phyloP scores from a whole-genome alignment of 2,888 invertebrate genomes.

The Ormia ochracea region DNA sequence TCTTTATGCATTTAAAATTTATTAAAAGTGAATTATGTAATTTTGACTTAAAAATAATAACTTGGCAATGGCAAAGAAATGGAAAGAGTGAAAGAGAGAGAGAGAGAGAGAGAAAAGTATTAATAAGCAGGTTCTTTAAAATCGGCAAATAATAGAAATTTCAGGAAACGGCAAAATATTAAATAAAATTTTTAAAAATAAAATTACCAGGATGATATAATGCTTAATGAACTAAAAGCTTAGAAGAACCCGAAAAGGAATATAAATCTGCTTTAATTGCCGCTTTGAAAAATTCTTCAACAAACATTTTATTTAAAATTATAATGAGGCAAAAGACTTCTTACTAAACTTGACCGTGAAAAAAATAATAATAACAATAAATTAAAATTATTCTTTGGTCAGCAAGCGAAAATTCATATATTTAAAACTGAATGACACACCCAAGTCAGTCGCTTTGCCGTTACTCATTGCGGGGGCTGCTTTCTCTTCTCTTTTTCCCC shows the following conservation, averaged over 20 bases:
- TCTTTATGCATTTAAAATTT: no score
- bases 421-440: not conserved
- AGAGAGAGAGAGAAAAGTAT: not conserved
- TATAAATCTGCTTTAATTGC: no score
- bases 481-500: slow-evolving; percentile 1
- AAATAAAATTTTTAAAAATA: not conserved
- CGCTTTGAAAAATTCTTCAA: not conserved
- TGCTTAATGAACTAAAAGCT: not conserved
- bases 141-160: not conserved
- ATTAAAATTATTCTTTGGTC: not conserved
- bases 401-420: not conserved
- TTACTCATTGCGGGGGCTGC: slow-evolving; percentile 1
- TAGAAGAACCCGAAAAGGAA: not conserved
- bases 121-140: slow-evolving; percentile 16
- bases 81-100: no score
- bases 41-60: no score
- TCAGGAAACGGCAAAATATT: not conserved
- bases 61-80: no score
- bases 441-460: not conserved
- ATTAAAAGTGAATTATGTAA: no score
- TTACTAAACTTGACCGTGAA: not conserved
- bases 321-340: not conserved
- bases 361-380: not conserved
- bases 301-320: not conserved
- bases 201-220: not conserved